Conservation (phyloP, 2,113 vertebrate species). For the Hucho hucho region DNA sequence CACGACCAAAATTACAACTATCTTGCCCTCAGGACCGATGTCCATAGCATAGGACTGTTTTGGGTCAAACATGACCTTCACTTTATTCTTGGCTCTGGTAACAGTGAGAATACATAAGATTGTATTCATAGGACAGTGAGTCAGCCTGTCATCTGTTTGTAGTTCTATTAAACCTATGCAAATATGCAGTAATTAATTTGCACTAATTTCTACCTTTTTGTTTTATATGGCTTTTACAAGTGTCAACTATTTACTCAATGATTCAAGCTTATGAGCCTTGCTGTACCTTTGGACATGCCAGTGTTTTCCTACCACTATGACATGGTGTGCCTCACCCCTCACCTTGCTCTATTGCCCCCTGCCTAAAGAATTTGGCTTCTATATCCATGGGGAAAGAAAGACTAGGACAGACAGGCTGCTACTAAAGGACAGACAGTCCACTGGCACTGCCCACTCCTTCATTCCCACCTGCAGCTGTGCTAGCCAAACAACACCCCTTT, state of each 20-base stretch:
- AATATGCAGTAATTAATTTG: background rate
- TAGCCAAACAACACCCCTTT: conserved; percentile 60
- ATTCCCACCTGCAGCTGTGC: conserved; percentile 43
- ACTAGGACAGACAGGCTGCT: background rate
- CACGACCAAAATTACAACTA: background rate
- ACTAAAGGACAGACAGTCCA: conserved; percentile 25
- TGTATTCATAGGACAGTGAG: too few species aligned
- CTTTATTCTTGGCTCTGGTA: too few species aligned
- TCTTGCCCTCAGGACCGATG: background rate
- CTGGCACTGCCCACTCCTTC: conserved; percentile 15
- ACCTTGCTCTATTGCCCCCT: too few species aligned
- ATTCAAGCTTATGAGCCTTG: background rate
- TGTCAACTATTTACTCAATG: too few species aligned
- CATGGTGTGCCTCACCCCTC: background rate
- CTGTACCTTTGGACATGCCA: background rate
- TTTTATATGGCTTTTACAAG: too few species aligned
- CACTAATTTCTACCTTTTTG: background rate
- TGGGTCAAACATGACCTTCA: too few species aligned
- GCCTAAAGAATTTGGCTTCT: background rate
- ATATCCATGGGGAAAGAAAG: conserved; percentile 13
- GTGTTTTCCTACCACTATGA: too few species aligned
- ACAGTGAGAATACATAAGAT: too few species aligned
- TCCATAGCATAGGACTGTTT: too few species aligned
- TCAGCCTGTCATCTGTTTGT: too few species aligned
- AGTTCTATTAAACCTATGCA: background rate